phyloP scores from a whole-genome alignment of 2,888 invertebrate genomes.

The Creontiades dilutus region DNA sequence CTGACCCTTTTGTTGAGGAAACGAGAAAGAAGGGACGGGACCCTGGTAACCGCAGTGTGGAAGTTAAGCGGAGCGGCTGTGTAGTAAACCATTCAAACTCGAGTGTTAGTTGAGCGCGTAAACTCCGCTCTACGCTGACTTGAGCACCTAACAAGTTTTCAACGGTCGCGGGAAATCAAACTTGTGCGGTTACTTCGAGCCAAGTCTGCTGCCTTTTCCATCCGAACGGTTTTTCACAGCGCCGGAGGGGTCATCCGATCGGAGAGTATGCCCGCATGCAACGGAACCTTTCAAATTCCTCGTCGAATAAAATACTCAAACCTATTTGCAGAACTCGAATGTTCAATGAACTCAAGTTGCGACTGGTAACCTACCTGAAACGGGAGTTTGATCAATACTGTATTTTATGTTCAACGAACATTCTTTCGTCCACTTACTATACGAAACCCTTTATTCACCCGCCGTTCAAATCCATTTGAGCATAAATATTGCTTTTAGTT shows the following conservation, averaged over 20 bases:
- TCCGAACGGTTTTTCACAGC: background rate
- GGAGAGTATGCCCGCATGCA: background rate
- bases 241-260: conserved; percentile 33
- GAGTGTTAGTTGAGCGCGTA: conserved; percentile 47
- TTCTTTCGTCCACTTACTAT: too few species aligned
- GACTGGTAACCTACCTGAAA: too few species aligned
- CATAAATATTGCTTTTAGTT: too few species aligned
- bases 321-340: background rate
- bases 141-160: conserved; percentile 55
- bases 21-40: conserved; percentile 13
- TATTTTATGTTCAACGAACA: too few species aligned
- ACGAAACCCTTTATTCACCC: too few species aligned
- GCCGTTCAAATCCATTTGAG: too few species aligned
- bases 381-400: too few species aligned
- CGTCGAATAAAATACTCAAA: background rate
- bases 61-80: conserved; percentile 60
- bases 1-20: conserved; percentile 23
- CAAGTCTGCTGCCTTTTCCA: conserved; percentile 1
- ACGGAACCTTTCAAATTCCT: conserved; percentile 7
- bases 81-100: conserved; percentile 62
- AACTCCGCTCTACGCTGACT: conserved; percentile 46
- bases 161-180: conserved; percentile 49
- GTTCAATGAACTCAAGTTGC: background rate
- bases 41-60: conserved; percentile 22
- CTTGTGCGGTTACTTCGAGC: conserved; percentile 42